Percentiles rank a stretch among this genome's conserved stretches.
Conservation (phyloP, 2,797 vertebrate genomes). For the Tamandua tetradactyla region DNA sequence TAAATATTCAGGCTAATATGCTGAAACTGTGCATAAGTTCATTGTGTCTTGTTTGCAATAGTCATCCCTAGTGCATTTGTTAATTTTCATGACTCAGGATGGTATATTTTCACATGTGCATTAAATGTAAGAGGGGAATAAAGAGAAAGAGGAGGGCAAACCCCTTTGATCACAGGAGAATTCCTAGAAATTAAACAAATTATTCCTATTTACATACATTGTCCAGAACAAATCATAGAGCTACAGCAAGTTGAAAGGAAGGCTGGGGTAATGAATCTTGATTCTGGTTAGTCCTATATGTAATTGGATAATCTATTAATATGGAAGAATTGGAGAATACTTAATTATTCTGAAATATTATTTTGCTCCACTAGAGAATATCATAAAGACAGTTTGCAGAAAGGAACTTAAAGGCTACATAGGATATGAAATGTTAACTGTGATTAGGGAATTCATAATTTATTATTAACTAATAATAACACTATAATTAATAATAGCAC, state of each 20-base stretch:
- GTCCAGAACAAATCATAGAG: neutral
- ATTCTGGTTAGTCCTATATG: neutral
- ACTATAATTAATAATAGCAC: neutral
- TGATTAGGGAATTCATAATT: neutral
- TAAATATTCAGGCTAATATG: neutral
- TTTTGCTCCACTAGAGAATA: neutral
- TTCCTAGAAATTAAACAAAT: neutral
- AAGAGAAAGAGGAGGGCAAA: neutral
- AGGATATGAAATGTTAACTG: neutral
- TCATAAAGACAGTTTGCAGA: neutral
- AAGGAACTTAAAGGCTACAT: neutral
- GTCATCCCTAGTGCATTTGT: neutral
- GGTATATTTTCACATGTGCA: neutral
- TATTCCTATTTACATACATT: neutral
- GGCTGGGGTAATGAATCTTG: neutral
- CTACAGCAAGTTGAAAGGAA: neutral
- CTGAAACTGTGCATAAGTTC: neutral
- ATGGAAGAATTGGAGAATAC: neutral
- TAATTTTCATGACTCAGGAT: neutral
- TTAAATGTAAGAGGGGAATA: neutral
- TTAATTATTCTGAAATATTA: neutral
- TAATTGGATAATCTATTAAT: neutral
- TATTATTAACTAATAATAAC: too few species aligned
- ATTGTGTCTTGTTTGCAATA: neutral
- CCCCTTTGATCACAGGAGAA: neutral